Evolutionary conservation across 2,113 vertebrate species (phyloP), one percentile per base, ranked within the genome.

Genomic region (Xenopus borealis): DNA sequence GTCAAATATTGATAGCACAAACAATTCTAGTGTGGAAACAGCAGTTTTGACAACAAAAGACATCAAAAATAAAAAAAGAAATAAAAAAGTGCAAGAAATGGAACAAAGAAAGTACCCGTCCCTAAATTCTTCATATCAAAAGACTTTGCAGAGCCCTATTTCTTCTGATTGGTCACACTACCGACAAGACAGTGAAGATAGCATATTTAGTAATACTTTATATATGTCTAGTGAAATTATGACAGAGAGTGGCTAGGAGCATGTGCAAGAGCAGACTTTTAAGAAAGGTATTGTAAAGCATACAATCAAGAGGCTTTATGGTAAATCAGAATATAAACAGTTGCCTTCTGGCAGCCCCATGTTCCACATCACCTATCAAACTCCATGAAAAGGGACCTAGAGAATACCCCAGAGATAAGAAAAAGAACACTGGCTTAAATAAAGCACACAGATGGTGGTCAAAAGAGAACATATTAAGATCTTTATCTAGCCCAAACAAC

Each of bases 251-350:
- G 83, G 82, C 0, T 93, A 95, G 19, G 93, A 93, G 18, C 82
- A 69, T 62, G 30, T 2, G 40, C 82, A 70, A 79, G 85, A 79
- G 86, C 93, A 88, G 81, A 87, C 76, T 84, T 93, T 85, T 74
- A 88, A 88, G 3, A 94, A 88, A 82, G 95, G 95, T 1, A 94
- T 94, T 57, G 95, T 99, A 57, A 95, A 89, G 86, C 93, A 92
- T 85, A 91, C 95, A 2, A 96, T 98, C 64, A 95, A 96, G 81
- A 89, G 87, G 70, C 94, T 98, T 72, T 98, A 97, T 59, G 93
- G 94, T 52, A 96, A 92, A 85, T 82, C 80, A 4, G 92, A 95
- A 17, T 19, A 80, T 23, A 80, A 76, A 33, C 78, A 86, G 46
- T 90, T 88, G n/a, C 85, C 85, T n/a, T 77, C 85, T 18, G 81